phyloP scores from a whole-genome alignment of 2,797 vertebrate species.

The Melanotaenia parkinsoni region DNA sequence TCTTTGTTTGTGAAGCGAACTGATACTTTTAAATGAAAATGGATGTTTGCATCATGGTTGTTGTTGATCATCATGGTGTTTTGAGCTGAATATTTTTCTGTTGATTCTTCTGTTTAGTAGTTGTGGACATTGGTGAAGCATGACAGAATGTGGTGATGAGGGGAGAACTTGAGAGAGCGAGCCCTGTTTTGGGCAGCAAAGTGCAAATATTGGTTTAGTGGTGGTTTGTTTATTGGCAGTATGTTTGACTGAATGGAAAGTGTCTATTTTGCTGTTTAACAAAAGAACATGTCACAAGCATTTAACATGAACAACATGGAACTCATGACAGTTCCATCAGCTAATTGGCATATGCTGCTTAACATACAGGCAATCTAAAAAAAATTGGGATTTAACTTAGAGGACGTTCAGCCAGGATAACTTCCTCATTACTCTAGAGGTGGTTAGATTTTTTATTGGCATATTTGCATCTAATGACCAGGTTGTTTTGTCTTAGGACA shows the following conservation, averaged over 20 bases:
- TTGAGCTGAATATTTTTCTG: neutral
- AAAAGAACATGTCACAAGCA: neutral
- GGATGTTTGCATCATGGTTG: neutral
- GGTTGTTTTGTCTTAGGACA: neutral
- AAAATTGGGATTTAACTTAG: neutral
- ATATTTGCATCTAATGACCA: neutral
- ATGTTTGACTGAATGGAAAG: neutral
- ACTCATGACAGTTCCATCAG: no score
- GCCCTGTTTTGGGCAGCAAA: neutral
- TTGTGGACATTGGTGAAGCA: neutral
- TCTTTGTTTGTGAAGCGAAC: neutral
- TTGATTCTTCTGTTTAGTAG: neutral
- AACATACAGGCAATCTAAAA: neutral
- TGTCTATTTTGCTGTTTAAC: neutral
- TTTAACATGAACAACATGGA: neutral
- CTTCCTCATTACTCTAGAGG: neutral
- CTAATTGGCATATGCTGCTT: neutral
- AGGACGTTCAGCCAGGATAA: neutral
- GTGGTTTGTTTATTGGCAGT: neutral
- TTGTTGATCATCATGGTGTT: neutral
- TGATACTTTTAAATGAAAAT: neutral
- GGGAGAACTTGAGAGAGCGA: neutral
- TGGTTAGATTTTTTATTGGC: neutral
- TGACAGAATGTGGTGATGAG: neutral
- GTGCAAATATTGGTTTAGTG: neutral